phyloP scores from a whole-genome alignment of 2,888 invertebrate genomes.

The Eurytoma adleriae region DNA sequence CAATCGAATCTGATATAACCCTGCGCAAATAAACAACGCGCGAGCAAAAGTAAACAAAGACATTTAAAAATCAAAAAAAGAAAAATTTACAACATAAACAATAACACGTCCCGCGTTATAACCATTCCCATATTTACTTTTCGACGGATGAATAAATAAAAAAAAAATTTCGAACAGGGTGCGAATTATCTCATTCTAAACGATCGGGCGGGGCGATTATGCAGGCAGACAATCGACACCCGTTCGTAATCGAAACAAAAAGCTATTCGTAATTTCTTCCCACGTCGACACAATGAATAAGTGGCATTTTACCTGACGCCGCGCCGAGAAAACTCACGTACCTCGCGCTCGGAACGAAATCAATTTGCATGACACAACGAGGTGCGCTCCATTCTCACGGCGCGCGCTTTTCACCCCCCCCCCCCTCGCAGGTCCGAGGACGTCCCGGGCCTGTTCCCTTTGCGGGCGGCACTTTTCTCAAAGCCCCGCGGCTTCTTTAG shows the following conservation, averaged over 20 bases:
- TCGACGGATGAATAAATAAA: background rate
- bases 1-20: background rate
- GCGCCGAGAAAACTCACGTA: constrained; percentile 41
- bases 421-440: too few species aligned
- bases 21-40: background rate
- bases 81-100: background rate
- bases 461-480: too few species aligned
- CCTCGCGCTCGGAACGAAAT: constrained; percentile 1
- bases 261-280: constrained; percentile 19
- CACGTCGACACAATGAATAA: constrained; percentile 7
- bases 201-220: background rate
- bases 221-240: background rate
- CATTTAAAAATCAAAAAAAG: background rate
- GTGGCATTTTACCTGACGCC: constrained; percentile 7
- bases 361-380: constrained; percentile 41
- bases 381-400: constrained; percentile 30
- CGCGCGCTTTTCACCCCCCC: constrained; percentile 14
- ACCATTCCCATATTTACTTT: constrained; percentile 5
- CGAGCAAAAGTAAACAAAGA: background rate
- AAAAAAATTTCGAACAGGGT: background rate
- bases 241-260: background rate
- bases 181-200: too few species aligned
- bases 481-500: background rate
- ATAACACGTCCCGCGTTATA: background rate
- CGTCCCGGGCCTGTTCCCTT: too few species aligned